Percentiles rank a stretch among this genome's conserved stretches.
phyloP scores from a whole-genome alignment of 2,888 invertebrate genomes.

The Orthonevra nobilis region DNA sequence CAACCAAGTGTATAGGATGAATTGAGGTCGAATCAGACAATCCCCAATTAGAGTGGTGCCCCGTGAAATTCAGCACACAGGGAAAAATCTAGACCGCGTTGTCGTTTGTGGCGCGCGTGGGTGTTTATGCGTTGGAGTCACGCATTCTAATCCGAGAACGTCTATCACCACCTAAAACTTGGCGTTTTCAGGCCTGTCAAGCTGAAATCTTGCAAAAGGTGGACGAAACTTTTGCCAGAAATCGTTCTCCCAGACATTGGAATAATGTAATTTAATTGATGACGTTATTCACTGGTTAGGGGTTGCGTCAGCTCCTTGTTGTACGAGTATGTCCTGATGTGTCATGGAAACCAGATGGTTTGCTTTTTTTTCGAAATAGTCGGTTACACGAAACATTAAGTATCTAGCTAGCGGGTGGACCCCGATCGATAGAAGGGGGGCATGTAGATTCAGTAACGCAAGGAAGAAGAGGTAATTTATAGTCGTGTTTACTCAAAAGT shows the following conservation, averaged over 20 bases:
- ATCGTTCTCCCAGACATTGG: conserved; percentile 14
- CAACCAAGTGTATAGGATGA: conserved; percentile 15
- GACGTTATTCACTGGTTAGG: conserved; percentile 25
- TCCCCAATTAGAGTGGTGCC: conserved; percentile 11
- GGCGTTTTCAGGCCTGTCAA: too few relatives aligned
- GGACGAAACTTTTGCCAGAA: neutral
- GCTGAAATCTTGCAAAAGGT: conserved; percentile 12
- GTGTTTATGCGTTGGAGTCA: conserved; percentile 40
- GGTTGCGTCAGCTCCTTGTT: conserved; percentile 9
- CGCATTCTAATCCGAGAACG: conserved; percentile 30
- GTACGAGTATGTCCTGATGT: conserved; percentile 5
- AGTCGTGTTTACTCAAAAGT: conserved; percentile 64
- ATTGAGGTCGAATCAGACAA: conserved; percentile 20
- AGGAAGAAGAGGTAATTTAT: conserved; percentile 46
- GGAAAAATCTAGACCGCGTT: neutral
- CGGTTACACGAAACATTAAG: neutral
- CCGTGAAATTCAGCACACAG: conserved; percentile 23
- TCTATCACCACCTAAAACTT: conserved; percentile 16
- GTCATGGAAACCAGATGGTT: conserved; percentile 28
- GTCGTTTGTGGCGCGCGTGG: too few relatives aligned
- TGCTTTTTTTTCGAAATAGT: conserved; percentile 9
- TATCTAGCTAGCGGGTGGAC: too few relatives aligned
- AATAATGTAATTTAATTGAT: conserved; percentile 42
- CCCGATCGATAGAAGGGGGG: too few relatives aligned
- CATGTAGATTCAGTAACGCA: too few relatives aligned